Base-by-base conservation (phyloP, 2,797 vertebrate species). In the Acridotheres tristis region DNA sequence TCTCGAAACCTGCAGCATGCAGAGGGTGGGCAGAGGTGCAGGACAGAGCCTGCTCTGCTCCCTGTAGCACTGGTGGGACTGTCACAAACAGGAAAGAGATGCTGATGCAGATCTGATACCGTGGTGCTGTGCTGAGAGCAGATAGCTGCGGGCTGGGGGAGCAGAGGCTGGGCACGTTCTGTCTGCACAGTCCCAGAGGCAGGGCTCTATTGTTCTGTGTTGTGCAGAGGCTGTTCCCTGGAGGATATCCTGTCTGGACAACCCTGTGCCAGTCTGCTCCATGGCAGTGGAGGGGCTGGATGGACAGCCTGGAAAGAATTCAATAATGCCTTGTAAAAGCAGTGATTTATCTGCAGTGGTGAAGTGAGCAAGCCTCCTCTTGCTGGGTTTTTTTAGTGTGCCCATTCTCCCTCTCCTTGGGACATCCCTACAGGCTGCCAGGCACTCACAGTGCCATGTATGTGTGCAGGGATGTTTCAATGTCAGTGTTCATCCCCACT, bases 201-300 rank as follows among this genome's bases (percentile, higher is more conserved):
- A 94, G 92, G 92, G 93, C 95, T 96, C 95, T 95, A 96, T 97
- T 98, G 97, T 98, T 97, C 94, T 79, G 66, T 90, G 82, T 90
- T 96, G 81, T 90, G 69, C 94, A 83, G 97, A 97, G 95, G 95
- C 96, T 98, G 97, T 96, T 97, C 97, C 96, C 96, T 95, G 94
- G 97, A 98, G 98, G 98, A 98, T 97, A 98, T 98, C 98, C 98
- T 98, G 97, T 98, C 97, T 96, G 97, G 96, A 97, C 90, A 32
- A 93, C 94, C 95, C 97, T 68, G 96, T 96, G 96, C 97, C 96
- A 93, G 94, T 94, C 91, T 97, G 94, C 95, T 96, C 75, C 27
- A 6, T 89, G 95, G 76, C 94, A 94, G 91, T 83, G 94, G 95
- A 97, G 90, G 93, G 94, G 96, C 95, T 94, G 93, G 67, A 34